Conservation (phyloP, 1,140 invertebrate species). For the Scaptomyza hsui region DNA sequence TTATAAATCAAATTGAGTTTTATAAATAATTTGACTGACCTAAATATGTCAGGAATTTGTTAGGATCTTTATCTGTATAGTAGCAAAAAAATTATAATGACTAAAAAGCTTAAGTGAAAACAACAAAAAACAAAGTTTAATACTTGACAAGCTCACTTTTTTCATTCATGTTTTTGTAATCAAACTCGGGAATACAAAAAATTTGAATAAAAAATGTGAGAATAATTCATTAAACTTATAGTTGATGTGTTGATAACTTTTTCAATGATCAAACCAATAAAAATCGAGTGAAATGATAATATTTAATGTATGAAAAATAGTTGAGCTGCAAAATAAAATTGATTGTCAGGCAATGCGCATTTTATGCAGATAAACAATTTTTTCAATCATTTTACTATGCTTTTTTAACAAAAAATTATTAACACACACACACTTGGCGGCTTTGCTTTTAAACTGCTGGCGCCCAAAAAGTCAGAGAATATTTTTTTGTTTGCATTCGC, state of each 20-base stretch:
- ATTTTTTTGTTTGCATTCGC: constrained; percentile 20
- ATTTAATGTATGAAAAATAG: background rate
- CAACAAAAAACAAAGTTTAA: background rate
- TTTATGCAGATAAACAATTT: too few relatives aligned
- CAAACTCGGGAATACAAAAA: background rate
- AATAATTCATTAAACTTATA: too few relatives aligned
- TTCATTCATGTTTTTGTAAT: background rate
- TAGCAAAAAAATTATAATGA: background rate
- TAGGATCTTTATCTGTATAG: too few relatives aligned
- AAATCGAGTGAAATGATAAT: too few relatives aligned
- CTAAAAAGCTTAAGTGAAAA: background rate
- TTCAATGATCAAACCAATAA: too few relatives aligned
- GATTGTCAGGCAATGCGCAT: constrained; percentile 5
- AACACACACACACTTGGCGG: background rate
- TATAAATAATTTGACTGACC: too few relatives aligned
- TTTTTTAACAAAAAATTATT: too few relatives aligned
- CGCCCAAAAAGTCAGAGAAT: constrained; percentile 17
- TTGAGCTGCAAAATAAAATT: constrained; percentile 24
- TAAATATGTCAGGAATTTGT: too few relatives aligned
- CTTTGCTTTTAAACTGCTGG: constrained; percentile 14
- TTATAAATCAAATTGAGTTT: too few relatives aligned
- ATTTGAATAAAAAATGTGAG: background rate
- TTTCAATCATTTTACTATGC: too few relatives aligned
- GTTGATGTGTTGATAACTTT: too few relatives aligned
- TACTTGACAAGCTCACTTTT: background rate